Conservation (phyloP, 2,797 vertebrate species). For the Alectoris magna region DNA sequence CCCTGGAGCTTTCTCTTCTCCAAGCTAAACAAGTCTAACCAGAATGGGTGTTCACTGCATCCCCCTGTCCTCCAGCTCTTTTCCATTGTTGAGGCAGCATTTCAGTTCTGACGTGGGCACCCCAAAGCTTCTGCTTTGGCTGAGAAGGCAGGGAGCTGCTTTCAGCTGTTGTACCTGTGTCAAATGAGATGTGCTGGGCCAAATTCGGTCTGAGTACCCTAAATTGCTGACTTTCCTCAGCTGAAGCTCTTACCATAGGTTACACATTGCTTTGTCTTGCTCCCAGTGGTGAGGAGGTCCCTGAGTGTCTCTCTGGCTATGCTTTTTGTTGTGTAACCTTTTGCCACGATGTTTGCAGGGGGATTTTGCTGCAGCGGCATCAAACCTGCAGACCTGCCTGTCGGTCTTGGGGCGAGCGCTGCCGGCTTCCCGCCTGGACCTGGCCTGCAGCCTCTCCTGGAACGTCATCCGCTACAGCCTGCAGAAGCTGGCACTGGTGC, state of each 20-base stretch:
- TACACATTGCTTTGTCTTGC: neutral
- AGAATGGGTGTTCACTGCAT: neutral
- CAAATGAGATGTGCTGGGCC: neutral
- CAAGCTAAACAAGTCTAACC: no score
- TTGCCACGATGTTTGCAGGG: slow-evolving; percentile 78
- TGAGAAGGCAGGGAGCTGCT: neutral
- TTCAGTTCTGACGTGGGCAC: neutral
- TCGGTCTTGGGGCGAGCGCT: slow-evolving; percentile 89
- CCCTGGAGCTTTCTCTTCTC: no score
- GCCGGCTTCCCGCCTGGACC: slow-evolving; percentile 89
- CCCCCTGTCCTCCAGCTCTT: neutral
- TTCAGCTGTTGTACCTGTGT: rapidly evolving
- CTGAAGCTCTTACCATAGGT: neutral
- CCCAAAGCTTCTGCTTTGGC: neutral
- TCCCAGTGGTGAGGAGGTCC: neutral
- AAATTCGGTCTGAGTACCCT: neutral
- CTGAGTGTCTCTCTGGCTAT: neutral
- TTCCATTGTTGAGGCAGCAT: neutral
- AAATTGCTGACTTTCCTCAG: neutral
- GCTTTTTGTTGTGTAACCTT: neutral
- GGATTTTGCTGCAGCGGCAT: slow-evolving; percentile 87
- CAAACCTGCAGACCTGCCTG: slow-evolving; percentile 92
- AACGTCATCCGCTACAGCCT: slow-evolving; percentile 94
- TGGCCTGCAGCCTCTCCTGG: slow-evolving; percentile 95
- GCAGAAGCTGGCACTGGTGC: slow-evolving; percentile 90